Evolutionary conservation across 2,797 vertebrate species (phyloP), one percentile per base, ranked within the genome.

Genomic region (Podargus strigoides): DNA sequence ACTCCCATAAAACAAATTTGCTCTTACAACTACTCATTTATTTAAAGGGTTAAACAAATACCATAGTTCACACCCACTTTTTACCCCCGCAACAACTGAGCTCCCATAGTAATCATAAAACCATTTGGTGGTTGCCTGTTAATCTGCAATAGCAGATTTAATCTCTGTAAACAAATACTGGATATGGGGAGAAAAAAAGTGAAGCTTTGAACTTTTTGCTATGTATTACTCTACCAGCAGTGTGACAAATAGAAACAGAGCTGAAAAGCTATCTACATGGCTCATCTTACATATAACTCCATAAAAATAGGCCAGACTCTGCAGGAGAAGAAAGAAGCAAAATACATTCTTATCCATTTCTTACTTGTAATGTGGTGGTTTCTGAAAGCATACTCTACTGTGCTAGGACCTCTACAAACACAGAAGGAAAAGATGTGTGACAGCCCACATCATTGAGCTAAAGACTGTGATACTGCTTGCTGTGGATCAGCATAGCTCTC

Each of bases 361-460:
- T 67, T 55, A 27, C 32, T 92, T 59, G 17, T 34, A 22, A n/a
- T 56, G 36, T 36, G 50, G 32, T 44, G 21, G 27, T 26, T 87
- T 85, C 52, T 39, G 72, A 59, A 67, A 67, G 14, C 17, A 5
- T 27, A 12, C 9, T 49, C 36, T 34, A 4, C 5, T 24, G 23
- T 77, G 36, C 41, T 76, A 55, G 42, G 27, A 39, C 9, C 9
- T 73, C 55, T 73, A 0, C 0, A 6, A 62, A 60, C 36, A 52
- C 22, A 76, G 82, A 52, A 78, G 42, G 36, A 67, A 50, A 73
- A 66, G 39, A 70, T 0, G 1, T 6, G 18, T 28, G 34, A 12
- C 22, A 47, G 36, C 7, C 32, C 34, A 19, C 1, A 1, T 7
- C 37, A 17, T 41, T 0, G 1, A 64, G 44, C 32, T 42, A 7